Evolutionary conservation across 2,113 vertebrate genomes (phyloP).

Genomic region (Entelurus aequoreus): DNA sequence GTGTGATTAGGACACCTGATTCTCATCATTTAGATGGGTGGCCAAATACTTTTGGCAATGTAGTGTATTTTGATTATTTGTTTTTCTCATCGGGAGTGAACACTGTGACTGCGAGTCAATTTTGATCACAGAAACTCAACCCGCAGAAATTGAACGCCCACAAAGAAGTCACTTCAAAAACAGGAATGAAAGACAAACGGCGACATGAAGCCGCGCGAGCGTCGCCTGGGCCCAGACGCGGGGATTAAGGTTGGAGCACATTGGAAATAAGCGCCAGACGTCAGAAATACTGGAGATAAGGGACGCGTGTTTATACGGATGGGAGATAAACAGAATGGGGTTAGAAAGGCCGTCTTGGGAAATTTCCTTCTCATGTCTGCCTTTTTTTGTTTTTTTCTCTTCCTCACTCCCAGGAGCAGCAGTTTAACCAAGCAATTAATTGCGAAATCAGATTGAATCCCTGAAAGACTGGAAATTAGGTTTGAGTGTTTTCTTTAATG

Average conservation of each 20-base stretch:
- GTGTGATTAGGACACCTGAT: no score
- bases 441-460: conserved; percentile 61
- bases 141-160: no score
- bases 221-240: background rate
- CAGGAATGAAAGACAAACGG: no score
- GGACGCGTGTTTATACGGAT: conserved; percentile 18
- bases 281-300: conserved; percentile 23
- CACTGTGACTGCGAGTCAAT: no score
- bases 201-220: no score
- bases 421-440: conserved; percentile 65
- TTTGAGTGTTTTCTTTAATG: conserved; percentile 41
- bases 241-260: background rate
- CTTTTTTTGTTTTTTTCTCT: conserved; percentile 26
- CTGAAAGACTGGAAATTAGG: conserved; percentile 48
- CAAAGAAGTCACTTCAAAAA: no score
- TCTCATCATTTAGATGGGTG: no score
- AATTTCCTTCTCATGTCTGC: conserved; percentile 36
- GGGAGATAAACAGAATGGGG: conserved; percentile 33
- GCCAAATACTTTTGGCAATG: no score
- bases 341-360: conserved; percentile 39
- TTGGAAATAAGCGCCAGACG: conserved; percentile 13
- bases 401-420: conserved; percentile 53
- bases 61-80: no score
- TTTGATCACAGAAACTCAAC: no score
- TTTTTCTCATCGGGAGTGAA: no score